Evolutionary conservation across 1,140 invertebrate species (phyloP).

Genomic region (Berghia stephanieae): DNA sequence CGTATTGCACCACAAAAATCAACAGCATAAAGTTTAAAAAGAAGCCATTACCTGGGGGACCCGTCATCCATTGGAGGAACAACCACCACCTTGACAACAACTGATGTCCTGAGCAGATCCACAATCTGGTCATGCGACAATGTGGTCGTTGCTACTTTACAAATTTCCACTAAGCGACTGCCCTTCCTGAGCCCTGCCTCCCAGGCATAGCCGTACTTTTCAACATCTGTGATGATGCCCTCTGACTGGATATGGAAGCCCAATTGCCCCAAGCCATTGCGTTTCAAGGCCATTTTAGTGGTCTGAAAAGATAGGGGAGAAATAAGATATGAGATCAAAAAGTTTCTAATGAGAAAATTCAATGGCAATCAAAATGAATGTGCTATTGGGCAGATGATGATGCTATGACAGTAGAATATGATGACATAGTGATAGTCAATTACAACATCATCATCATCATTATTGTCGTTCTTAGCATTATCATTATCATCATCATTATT

Average conservation of each 20-base stretch:
- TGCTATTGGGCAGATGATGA: too few species aligned
- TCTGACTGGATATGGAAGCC: constrained; percentile 97
- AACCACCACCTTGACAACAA: constrained; percentile 83
- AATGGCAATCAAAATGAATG: too few species aligned
- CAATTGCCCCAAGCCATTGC: constrained; percentile 85
- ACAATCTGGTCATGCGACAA: constrained; percentile 93
- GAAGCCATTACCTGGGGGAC: constrained; percentile 68
- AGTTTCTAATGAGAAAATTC: too few species aligned
- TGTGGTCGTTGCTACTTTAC: constrained; percentile 84
- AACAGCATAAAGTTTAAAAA: too few species aligned
- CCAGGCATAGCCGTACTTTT: constrained; percentile 86
- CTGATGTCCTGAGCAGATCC: constrained; percentile 89
- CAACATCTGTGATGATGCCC: constrained; percentile 93
- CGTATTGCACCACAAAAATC: too few species aligned
- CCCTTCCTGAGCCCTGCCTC: constrained; percentile 89
- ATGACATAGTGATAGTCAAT: too few species aligned
- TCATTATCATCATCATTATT: too few species aligned
- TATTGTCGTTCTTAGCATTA: too few species aligned
- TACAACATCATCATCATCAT: too few species aligned
- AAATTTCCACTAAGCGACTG: constrained; percentile 86
- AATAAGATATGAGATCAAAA: too few species aligned
- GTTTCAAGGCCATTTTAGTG: constrained; percentile 78
- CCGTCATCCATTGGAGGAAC: constrained; percentile 80
- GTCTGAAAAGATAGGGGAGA: constrained; percentile 53
- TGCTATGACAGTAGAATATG: not conserved